Evolutionary conservation across 2,113 vertebrate genomes (phyloP).

Genomic region (Carassius auratus): DNA sequence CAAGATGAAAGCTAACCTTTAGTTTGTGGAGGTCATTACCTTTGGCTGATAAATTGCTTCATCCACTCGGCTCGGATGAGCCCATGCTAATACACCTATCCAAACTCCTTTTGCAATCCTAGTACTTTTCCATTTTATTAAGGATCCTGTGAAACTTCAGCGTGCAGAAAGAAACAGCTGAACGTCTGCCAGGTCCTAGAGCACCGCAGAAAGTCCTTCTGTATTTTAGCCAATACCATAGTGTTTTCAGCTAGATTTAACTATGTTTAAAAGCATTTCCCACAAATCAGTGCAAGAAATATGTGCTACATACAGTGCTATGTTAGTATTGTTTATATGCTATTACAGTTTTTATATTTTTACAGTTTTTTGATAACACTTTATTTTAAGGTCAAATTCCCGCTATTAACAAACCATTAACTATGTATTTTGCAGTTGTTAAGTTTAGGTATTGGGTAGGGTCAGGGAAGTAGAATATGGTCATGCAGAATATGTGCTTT

Average conservation of each 20-base stretch:
- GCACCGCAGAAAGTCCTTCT: slow-evolving; percentile 6
- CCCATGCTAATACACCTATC: neutral
- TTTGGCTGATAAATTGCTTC: slow-evolving; percentile 24
- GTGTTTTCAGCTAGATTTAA: neutral
- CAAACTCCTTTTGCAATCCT: neutral
- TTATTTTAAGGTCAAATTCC: too few species aligned
- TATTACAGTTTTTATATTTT: neutral
- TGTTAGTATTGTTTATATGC: neutral
- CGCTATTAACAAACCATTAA: too few species aligned
- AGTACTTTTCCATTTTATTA: slow-evolving; percentile 15
- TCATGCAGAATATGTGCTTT: too few species aligned
- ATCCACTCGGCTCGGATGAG: slow-evolving; percentile 17
- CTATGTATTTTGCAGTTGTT: too few species aligned
- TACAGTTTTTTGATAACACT: neutral
- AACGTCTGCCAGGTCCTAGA: slow-evolving; percentile 7
- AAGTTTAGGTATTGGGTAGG: too few species aligned
- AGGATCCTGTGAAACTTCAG: neutral
- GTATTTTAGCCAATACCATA: neutral
- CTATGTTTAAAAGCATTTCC: neutral
- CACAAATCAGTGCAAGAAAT: neutral
- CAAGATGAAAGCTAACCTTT: slow-evolving; percentile 36
- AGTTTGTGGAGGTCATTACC: slow-evolving; percentile 12
- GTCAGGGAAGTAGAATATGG: too few species aligned
- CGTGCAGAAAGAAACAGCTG: neutral
- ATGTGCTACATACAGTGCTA: neutral